Evolutionary conservation across 1,140 invertebrate species (phyloP).

Genomic region (Gryon sp.): DNA sequence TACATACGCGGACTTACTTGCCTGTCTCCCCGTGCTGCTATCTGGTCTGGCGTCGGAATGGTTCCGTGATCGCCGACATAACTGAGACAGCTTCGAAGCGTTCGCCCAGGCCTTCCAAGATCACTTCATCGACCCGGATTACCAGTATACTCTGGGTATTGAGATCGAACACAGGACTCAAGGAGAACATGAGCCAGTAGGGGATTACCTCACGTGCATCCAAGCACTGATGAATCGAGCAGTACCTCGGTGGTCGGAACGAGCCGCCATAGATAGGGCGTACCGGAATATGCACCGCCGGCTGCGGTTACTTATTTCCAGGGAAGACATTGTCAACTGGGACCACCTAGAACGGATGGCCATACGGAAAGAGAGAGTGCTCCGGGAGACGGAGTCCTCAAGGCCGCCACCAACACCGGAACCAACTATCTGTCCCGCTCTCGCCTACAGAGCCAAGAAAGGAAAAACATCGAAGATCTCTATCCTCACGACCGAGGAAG

Average conservation of each 20-base stretch:
- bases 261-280: neutral
- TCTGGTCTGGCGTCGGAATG: conserved; percentile 26
- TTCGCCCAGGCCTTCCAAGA: conserved; percentile 8
- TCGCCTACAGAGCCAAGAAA: too few species aligned
- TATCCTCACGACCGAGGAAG: too few species aligned
- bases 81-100: neutral
- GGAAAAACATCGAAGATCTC: too few species aligned
- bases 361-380: neutral
- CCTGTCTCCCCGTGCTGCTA: conserved; percentile 24
- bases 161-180: conserved; percentile 10
- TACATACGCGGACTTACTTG: neutral
- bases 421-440: too few species aligned
- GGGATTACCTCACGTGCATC: too few species aligned
- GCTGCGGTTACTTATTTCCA: neutral
- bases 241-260: neutral
- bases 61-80: conserved; percentile 3
- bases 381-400: too few species aligned
- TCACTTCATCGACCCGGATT: too few species aligned
- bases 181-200: too few species aligned
- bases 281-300: conserved; percentile 8
- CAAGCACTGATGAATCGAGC: too few species aligned
- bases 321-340: neutral
- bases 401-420: too few species aligned
- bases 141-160: neutral
- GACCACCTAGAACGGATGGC: neutral